These are phyloP conservation scores for Pelodiscus sinensis DNA, from an alignment of 2,113 vertebrate genomes.

Conservation along the genomic window DNA sequence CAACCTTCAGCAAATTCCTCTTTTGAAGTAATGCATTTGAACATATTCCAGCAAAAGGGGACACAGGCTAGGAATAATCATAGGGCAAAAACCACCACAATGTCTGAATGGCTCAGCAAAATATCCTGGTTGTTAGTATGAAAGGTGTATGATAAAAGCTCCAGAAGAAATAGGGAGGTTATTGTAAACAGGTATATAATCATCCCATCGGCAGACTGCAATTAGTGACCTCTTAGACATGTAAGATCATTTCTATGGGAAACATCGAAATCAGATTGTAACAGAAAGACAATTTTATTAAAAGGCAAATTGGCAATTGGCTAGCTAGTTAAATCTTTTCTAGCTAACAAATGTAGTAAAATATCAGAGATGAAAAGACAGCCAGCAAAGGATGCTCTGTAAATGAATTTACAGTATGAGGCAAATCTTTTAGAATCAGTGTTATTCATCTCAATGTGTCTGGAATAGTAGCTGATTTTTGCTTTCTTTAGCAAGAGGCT, in stretches of 20 bases:
- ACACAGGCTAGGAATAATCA: not conserved
- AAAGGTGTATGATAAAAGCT: not conserved
- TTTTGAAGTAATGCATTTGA: not conserved
- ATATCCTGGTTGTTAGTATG: not conserved
- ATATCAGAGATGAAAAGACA: not conserved
- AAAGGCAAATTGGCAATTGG: not conserved
- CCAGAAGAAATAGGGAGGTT: not conserved
- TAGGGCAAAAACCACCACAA: not conserved
- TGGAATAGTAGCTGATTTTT: not conserved
- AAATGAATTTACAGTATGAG: not conserved
- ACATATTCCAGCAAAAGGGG: not conserved
- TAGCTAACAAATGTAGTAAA: not conserved
- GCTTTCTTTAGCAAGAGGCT: not conserved
- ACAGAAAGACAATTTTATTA: not conserved
- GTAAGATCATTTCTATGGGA: no score
- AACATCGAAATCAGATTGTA: not conserved
- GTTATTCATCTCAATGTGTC: not conserved
- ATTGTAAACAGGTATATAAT: not conserved
- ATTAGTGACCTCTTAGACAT: not conserved
- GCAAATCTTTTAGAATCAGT: not conserved
- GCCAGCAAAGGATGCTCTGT: not conserved
- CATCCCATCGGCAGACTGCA: not conserved
- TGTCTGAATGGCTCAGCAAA: not conserved
- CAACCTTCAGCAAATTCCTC: not conserved
- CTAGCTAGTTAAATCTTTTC: not conserved